These are phyloP conservation scores for Amazona guildingii DNA, from an alignment of 2,113 vertebrate species.

Conservation along the genomic window DNA sequence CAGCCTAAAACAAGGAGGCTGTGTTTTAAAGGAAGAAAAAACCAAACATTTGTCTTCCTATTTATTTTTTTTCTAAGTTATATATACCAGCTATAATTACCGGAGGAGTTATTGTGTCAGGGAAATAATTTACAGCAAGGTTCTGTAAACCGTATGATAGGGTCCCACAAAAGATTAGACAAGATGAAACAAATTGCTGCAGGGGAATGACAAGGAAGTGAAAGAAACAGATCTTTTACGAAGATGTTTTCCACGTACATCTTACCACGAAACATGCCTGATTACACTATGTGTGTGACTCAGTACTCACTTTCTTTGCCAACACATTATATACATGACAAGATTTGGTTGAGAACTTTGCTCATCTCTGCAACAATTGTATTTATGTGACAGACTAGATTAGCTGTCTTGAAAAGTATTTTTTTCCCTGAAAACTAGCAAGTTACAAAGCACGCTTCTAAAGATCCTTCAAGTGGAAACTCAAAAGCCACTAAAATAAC, in stretches of 20 bases:
- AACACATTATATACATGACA: not conserved
- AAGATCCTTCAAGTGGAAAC: constrained; percentile 51
- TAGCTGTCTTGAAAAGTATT: not conserved
- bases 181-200: constrained; percentile 26
- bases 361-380: constrained; percentile 24
- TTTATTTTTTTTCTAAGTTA: not conserved
- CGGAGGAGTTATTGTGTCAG: not conserved
- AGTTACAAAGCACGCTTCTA: constrained; percentile 22
- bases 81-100: not conserved
- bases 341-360: not conserved
- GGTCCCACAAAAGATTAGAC: not conserved
- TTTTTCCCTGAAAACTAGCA: constrained; percentile 2
- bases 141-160: not conserved
- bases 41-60: not conserved
- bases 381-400: not conserved
- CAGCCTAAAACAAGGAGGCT: not conserved
- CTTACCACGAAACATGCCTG: not conserved
- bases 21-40: not conserved
- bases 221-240: not conserved
- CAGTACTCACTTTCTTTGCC: not conserved
- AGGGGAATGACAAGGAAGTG: not conserved
- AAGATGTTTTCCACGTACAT: not conserved
- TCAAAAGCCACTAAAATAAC: constrained; percentile 47
- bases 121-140: not conserved
- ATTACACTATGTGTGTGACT: not conserved